These are phyloP conservation scores for Trichopria drosophilae DNA, from an alignment of 2,888 invertebrate genomes.

Conservation along the genomic window DNA sequence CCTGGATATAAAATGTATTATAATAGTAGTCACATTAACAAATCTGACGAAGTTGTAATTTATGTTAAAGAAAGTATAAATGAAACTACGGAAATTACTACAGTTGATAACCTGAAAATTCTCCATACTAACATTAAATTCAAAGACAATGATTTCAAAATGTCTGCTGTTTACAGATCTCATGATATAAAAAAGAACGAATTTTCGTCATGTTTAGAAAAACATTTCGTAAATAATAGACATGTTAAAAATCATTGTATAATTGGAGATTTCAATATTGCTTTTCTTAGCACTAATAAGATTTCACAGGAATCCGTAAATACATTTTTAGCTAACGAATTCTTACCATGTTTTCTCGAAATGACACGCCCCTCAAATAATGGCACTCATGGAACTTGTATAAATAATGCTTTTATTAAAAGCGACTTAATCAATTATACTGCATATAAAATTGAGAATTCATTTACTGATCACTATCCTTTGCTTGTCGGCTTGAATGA, in stretches of 20 bases:
- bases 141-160: neutral
- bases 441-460: too few species aligned
- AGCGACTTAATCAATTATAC: too few species aligned
- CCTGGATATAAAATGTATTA: conserved; percentile 9
- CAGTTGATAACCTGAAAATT: neutral
- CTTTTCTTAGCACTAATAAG: neutral
- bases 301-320: conserved; percentile 2
- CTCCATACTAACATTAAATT: neutral
- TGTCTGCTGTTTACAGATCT: conserved; percentile 8
- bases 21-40: conserved; percentile 12
- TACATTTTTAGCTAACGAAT: too few species aligned
- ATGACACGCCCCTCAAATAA: too few species aligned
- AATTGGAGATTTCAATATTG: conserved; percentile 9
- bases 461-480: too few species aligned
- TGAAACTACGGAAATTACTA: neutral
- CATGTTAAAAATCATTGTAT: neutral
- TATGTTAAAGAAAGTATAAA: neutral
- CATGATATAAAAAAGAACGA: neutral
- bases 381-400: too few species aligned
- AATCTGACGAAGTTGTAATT: conserved; percentile 6
- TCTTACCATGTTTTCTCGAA: too few species aligned
- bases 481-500: too few species aligned
- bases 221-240: neutral
- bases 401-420: too few species aligned
- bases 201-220: conserved; percentile 4